Evolutionary conservation across 2,797 vertebrate species (phyloP), one percentile per base, ranked within the genome.

Genomic region (Kryptolebias ocellatus): DNA sequence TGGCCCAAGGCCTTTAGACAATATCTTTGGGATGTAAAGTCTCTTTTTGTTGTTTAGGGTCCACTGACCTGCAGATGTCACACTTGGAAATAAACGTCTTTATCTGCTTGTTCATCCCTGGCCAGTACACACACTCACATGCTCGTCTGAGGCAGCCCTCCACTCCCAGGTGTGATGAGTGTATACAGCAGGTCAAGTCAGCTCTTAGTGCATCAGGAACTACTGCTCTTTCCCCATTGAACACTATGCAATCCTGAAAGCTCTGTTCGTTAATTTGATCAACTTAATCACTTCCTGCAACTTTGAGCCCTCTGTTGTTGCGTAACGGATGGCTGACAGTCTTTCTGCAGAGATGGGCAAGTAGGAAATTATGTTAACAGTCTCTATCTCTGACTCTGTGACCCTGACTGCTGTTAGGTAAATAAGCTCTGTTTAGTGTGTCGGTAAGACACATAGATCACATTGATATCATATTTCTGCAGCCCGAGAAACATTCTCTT

Each of bases 401-500:
- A 11, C 8, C 24, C 1, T 14, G 11, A 27, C 0, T 15, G 14
- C 24, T 28, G 5, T 62, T 49, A 17, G 49, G 11, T 28, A 64
- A 20, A 12, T 44, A 14, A 3, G 60, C 50, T 45, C 50, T 29
- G 37, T 24, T 53, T 24, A 63, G 20, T 9, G 17, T 34, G 47
- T 52, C 60, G 10, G 60, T 18, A 20, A 27, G 29, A 8, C 3
- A 37, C 17, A n/a, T 55, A 18, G 1, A 5, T 18, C 16, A 56
- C 34, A 20, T 42, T n/a, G n/a, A 14, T n/a, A 18, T 55, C 17
- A 15, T 42, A 20, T 20, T 4, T 42, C 8, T 27, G 34, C 6
- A 70, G 34, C 31, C 66, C 63, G 2, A 81, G 20, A 4, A 83
- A 1, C 70, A 86, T 83, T 1, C 67, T 37, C 7, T 75, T 68